phyloP scores from a whole-genome alignment of 2,113 vertebrate species.

The Marcusenius ussheri region DNA sequence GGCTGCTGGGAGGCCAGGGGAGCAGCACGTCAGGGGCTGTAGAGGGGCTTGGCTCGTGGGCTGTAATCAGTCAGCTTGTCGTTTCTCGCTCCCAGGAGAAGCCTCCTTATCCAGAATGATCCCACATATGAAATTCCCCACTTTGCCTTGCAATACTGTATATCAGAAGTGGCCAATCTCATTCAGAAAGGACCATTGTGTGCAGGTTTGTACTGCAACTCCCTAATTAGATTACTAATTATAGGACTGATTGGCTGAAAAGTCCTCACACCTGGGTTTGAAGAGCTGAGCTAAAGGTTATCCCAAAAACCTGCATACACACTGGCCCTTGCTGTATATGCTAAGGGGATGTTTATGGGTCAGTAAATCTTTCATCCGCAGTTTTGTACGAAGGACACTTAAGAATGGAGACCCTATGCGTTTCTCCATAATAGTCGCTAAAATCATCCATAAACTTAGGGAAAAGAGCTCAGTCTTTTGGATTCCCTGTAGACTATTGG shows the following conservation, averaged over 20 bases:
- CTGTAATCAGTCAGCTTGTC: slow-evolving; percentile 28
- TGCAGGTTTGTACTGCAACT: too few relatives aligned
- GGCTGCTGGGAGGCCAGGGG: slow-evolving; percentile 27
- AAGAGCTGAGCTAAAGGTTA: too few relatives aligned
- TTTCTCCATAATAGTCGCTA: slow-evolving; percentile 2
- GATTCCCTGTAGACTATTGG: not conserved
- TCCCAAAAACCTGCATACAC: too few relatives aligned
- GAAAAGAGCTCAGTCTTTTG: not conserved
- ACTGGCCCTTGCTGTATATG: slow-evolving; percentile 18
- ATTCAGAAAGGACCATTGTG: too few relatives aligned
- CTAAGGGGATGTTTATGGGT: slow-evolving; percentile 43
- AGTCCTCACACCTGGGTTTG: too few relatives aligned
- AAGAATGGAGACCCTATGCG: slow-evolving; percentile 32
- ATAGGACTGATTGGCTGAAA: too few relatives aligned
- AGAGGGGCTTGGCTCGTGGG: slow-evolving; percentile 26
- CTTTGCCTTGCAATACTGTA: slow-evolving; percentile 29
- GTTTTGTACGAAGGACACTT: slow-evolving; percentile 35
- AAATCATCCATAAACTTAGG: not conserved
- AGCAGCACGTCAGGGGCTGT: slow-evolving; percentile 16
- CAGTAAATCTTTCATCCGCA: slow-evolving; percentile 51
- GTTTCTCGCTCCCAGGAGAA: slow-evolving; percentile 35
- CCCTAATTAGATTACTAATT: too few relatives aligned
- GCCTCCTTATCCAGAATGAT: slow-evolving; percentile 38
- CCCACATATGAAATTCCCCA: slow-evolving; percentile 24
- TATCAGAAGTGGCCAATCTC: too few relatives aligned